These are phyloP conservation scores for Rhagonycha lutea DNA, from an alignment of 2,888 invertebrate genomes.

Conservation along the genomic window DNA sequence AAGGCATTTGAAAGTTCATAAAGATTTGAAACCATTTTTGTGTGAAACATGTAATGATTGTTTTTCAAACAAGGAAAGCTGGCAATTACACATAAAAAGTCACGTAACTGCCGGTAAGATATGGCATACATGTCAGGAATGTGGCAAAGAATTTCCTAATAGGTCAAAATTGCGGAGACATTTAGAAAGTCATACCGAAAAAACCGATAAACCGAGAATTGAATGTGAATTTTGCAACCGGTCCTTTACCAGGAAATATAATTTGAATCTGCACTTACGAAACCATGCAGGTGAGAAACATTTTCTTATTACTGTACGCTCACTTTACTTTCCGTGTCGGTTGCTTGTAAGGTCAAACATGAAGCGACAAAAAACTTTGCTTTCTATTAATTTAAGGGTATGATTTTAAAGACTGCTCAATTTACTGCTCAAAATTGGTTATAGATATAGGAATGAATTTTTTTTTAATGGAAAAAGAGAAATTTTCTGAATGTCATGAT, in stretches of 20 bases:
- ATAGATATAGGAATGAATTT: too few relatives aligned
- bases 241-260: neutral
- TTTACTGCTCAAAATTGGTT: too few relatives aligned
- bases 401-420: too few relatives aligned
- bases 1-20: neutral
- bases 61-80: neutral
- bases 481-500: too few relatives aligned
- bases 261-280: neutral
- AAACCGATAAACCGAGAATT: too few relatives aligned
- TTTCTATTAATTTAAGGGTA: too few relatives aligned
- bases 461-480: too few relatives aligned
- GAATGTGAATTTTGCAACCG: neutral
- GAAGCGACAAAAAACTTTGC: too few relatives aligned
- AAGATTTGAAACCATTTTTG: neutral
- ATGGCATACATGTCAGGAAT: neutral
- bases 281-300: neutral
- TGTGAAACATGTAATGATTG: neutral
- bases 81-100: neutral
- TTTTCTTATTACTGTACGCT: neutral
- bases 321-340: neutral
- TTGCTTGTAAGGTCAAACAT: neutral
- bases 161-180: neutral
- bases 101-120: neutral
- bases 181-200: neutral
- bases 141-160: neutral